Conservation (phyloP, 2,797 vertebrate genomes). For the Thripadectes ignobilis region DNA sequence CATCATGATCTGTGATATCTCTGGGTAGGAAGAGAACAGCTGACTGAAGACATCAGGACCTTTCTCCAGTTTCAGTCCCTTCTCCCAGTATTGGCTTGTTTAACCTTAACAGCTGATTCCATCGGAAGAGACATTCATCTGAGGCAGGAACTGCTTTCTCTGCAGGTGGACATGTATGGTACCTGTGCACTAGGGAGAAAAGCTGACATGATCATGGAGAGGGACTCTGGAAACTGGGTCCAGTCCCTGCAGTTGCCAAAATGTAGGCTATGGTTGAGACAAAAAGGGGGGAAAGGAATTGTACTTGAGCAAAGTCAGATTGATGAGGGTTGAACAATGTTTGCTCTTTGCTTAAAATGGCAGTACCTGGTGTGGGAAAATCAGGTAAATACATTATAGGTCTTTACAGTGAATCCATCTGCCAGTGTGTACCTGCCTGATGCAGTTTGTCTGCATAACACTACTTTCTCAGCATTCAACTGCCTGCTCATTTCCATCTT, state of each 20-base stretch:
- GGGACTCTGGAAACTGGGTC: background rate
- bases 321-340: background rate
- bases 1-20: background rate
- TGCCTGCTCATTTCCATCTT: background rate
- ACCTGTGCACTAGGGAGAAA: background rate
- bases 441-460: background rate
- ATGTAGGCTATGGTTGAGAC: background rate
- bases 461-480: background rate
- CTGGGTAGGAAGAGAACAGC: background rate
- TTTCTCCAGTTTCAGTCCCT: background rate
- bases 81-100: background rate
- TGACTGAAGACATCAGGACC: background rate
- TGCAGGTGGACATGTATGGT: background rate
- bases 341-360: background rate
- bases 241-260: background rate
- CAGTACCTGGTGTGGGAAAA: background rate
- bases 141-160: background rate
- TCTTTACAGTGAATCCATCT: background rate
- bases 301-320: background rate
- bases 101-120: background rate
- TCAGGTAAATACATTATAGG: background rate
- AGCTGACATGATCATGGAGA: background rate
- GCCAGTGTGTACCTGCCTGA: background rate
- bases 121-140: accelerated
- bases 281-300: background rate